Evolutionary conservation across 2,797 vertebrate species (phyloP), one percentile per base, ranked within the genome.

Genomic region (Melanotaenia nigrans): DNA sequence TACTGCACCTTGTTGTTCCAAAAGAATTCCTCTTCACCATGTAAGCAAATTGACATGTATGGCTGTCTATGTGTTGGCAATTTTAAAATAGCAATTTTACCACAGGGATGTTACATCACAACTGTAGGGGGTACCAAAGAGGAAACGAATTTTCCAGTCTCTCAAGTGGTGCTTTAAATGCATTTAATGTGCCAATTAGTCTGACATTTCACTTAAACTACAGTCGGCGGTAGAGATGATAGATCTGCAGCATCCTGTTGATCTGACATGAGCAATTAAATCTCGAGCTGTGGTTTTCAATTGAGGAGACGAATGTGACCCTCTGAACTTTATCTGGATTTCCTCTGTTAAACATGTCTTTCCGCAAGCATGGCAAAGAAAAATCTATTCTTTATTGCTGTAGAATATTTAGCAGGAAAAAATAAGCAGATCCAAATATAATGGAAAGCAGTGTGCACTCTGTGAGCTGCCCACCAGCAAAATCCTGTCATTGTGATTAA

Each of bases 401-500:
- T 62, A 55, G 24, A 55, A 49, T 49, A 49, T 57, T 64, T 71
- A 68, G 69, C 56, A 36, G 14, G 71, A 77, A 77, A 60, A 85
- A 73, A 68, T 25, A 77, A 71, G 64, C 61, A 77, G 64, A 86
- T 5, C 53, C 4, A 80, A 79, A 66, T 10, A 73, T 58, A 40
- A 56, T 32, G 18, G 68, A 67, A 61, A 60, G 36, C 11, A 5
- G 42, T 4, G 28, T 74, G 65, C 57, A 36, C 59, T 71, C 47
- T 13, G 64, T 14, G 22, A 82, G 66, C 56, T 66, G 59, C 62
- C 78, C 74, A n/a, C 71, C 68, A 70, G 74, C 73, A 73, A 78
- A 71, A 61, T 78, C 73, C 75, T 73, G 74, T 86, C 76, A 66
- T 65, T 82, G 78, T 83, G 83, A 87, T 84, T 71, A 84, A 58